Evolutionary conservation across 2,797 vertebrate species (phyloP).

Genomic region (Squalus acanthias): DNA sequence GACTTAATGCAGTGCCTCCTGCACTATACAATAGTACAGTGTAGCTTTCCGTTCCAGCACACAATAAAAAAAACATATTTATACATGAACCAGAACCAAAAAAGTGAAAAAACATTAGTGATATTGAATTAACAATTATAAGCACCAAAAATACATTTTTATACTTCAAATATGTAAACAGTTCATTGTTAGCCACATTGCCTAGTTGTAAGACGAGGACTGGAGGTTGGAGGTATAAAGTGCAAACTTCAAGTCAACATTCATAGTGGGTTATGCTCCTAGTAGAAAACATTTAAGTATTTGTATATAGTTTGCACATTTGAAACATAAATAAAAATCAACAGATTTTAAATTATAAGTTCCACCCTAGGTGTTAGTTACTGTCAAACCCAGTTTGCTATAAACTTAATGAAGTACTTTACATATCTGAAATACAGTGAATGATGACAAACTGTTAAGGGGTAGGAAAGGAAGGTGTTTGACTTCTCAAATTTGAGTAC

Average conservation of each 20-base stretch:
- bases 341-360: constrained; percentile 10
- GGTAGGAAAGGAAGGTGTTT: not conserved
- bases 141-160: constrained; percentile 24
- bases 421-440: not conserved
- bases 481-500: not conserved
- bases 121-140: constrained; percentile 31
- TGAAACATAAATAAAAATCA: constrained; percentile 32
- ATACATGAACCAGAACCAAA: not conserved
- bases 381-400: not conserved
- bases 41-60: not conserved
- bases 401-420: not conserved
- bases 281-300: constrained; percentile 21
- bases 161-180: constrained; percentile 35
- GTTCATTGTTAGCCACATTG: constrained; percentile 9
- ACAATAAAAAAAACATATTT: not conserved
- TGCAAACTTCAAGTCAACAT: constrained; percentile 30
- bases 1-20: constrained; percentile 8
- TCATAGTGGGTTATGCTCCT: not conserved
- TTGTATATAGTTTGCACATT: constrained; percentile 13
- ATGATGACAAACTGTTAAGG: not conserved
- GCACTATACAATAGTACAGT: constrained; percentile 29
- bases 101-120: not conserved
- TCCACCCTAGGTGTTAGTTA: constrained; percentile 20
- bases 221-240: not conserved
- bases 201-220: not conserved